These are phyloP conservation scores for Uloborus diversus DNA, from an alignment of 1,140 invertebrate genomes.

Conservation along the genomic window DNA sequence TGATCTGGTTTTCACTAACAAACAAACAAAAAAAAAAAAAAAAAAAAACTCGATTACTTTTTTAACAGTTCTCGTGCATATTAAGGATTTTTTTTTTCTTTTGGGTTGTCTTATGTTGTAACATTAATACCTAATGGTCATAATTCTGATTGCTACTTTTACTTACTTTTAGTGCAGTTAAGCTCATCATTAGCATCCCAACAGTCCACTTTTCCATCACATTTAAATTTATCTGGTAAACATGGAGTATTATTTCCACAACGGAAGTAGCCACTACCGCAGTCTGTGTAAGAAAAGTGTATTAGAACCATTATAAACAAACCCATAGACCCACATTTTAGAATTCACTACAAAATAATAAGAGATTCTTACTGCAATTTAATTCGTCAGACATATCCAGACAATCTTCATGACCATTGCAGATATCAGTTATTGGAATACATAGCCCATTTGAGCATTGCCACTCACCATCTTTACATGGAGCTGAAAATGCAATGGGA, in stretches of 20 bases:
- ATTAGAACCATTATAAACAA: no score
- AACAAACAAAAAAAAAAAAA: no score
- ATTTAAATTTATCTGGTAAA: conserved; percentile 75
- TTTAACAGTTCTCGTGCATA: no score
- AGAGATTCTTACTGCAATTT: conserved; percentile 74
- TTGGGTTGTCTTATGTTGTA: no score
- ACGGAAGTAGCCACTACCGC: conserved; percentile 77
- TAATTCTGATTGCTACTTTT: background rate
- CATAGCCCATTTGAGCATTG: conserved; percentile 62
- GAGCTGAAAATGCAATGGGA: background rate
- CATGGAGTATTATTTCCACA: conserved; percentile 81
- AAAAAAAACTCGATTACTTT: no score
- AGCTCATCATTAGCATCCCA: conserved; percentile 82
- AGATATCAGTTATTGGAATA: conserved; percentile 11
- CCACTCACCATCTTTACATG: conserved; percentile 64
- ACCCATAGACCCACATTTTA: background rate
- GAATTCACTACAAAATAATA: background rate
- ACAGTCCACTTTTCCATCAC: conserved; percentile 81
- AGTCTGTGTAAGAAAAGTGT: conserved; percentile 72
- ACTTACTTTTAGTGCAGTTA: conserved; percentile 74
- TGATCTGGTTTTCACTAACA: no score
- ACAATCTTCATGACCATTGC: conserved; percentile 78
- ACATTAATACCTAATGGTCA: no score
- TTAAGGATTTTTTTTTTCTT: no score
- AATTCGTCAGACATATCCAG: conserved; percentile 82